These are phyloP conservation scores for Campylorhamphus procurvoides DNA, from an alignment of 2,113 vertebrate genomes.

Conservation along the genomic window DNA sequence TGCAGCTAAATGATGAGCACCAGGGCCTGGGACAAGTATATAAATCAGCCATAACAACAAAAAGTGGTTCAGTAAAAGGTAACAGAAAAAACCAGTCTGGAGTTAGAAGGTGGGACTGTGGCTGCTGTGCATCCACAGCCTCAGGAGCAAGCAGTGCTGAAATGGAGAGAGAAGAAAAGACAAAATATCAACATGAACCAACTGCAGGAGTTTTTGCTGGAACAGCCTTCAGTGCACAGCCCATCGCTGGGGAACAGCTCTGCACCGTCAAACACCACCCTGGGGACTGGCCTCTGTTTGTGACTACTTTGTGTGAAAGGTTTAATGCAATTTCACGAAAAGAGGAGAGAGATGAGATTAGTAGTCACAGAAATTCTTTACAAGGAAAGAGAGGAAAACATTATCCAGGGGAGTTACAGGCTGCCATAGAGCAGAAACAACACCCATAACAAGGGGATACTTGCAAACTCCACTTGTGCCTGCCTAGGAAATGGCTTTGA, in stretches of 20 bases:
- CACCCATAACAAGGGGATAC: background rate
- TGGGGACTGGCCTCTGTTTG: background rate
- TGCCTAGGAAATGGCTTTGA: background rate
- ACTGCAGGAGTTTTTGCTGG: background rate
- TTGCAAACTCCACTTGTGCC: background rate
- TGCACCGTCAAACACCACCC: background rate
- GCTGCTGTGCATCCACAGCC: background rate
- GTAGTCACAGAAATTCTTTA: background rate
- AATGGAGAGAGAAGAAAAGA: background rate
- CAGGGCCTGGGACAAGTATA: background rate
- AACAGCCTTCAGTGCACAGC: background rate
- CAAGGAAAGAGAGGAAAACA: background rate
- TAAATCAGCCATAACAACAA: background rate
- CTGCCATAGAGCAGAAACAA: background rate
- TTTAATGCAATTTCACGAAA: background rate
- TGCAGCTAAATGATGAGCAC: background rate
- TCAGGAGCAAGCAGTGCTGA: background rate
- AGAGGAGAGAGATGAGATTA: background rate
- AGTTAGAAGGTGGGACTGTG: background rate
- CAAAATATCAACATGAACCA: background rate
- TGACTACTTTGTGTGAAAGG: background rate
- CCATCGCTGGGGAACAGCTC: background rate
- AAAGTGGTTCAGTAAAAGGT: background rate
- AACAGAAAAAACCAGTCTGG: background rate
- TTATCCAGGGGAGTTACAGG: background rate